These are phyloP conservation scores for Pundamilia nyererei DNA, from an alignment of 2,113 vertebrate genomes.

Conservation along the genomic window DNA sequence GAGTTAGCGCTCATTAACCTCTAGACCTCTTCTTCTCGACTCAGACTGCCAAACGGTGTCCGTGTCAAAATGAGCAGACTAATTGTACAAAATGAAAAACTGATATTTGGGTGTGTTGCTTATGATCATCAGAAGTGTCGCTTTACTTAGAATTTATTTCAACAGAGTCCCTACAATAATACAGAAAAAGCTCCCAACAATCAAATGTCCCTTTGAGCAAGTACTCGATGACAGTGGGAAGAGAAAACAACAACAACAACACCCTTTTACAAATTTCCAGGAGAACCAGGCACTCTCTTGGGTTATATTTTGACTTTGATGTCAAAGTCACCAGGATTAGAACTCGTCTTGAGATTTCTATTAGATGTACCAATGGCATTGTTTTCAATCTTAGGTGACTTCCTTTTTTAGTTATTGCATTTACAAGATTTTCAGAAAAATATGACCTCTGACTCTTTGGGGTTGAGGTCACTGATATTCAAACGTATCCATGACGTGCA, in stretches of 20 bases:
- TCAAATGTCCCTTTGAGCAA: background rate
- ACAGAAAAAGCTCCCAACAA: background rate
- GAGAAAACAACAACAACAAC: background rate
- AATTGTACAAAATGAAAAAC: background rate
- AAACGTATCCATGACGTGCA: background rate
- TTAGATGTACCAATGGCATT: background rate
- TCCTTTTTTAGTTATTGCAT: background rate
- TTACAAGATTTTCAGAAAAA: background rate
- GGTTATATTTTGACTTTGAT: background rate
- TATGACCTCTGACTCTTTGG: background rate
- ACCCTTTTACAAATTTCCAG: background rate
- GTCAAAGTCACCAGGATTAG: background rate
- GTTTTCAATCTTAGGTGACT: background rate
- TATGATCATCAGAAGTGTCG: background rate
- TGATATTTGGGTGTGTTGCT: background rate
- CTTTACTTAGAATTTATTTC: background rate
- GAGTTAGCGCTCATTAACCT: conserved; percentile 44
- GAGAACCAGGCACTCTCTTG: background rate
- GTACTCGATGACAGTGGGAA: background rate
- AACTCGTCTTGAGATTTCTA: background rate
- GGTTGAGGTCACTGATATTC: background rate
- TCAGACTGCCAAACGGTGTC: background rate
- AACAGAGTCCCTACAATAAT: background rate
- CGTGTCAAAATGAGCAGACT: background rate
- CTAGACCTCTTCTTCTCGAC: background rate